phyloP scores from a whole-genome alignment of 1,140 invertebrate genomes.

The Calliopsis andreniformis region DNA sequence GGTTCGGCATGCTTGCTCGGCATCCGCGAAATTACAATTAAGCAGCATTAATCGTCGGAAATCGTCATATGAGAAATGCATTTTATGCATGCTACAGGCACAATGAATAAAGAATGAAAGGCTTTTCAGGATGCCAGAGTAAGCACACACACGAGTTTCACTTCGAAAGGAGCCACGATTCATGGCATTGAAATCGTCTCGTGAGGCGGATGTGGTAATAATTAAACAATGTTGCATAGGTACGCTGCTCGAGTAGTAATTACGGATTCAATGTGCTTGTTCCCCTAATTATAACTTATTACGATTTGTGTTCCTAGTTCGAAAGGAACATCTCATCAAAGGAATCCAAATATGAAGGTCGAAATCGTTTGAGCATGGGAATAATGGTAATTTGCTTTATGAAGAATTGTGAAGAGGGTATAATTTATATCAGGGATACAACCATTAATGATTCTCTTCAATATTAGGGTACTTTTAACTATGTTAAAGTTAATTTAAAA shows the following conservation, averaged over 20 bases:
- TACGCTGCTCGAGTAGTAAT: conserved; percentile 14
- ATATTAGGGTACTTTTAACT: too few species aligned
- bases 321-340: too few species aligned
- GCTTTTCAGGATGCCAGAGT: not conserved
- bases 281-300: conserved; percentile 50
- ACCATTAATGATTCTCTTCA: too few species aligned
- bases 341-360: too few species aligned
- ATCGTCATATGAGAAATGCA: not conserved
- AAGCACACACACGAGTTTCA: not conserved
- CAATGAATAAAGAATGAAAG: not conserved
- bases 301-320: conserved; percentile 35
- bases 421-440: too few species aligned
- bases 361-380: too few species aligned
- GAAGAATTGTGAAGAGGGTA: too few species aligned
- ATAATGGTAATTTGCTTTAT: too few species aligned
- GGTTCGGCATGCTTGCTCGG: too few species aligned
- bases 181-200: conserved; percentile 12
- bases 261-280: conserved; percentile 42
- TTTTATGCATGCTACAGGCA: not conserved
- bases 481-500: too few species aligned
- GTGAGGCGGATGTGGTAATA: conserved; percentile 3
- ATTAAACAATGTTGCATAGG: conserved; percentile 37
- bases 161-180: not conserved
- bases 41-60: not conserved
- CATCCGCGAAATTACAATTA: not conserved